Evolutionary conservation across 2,113 vertebrate species (phyloP).

Genomic region (Pollachius pollachius): DNA sequence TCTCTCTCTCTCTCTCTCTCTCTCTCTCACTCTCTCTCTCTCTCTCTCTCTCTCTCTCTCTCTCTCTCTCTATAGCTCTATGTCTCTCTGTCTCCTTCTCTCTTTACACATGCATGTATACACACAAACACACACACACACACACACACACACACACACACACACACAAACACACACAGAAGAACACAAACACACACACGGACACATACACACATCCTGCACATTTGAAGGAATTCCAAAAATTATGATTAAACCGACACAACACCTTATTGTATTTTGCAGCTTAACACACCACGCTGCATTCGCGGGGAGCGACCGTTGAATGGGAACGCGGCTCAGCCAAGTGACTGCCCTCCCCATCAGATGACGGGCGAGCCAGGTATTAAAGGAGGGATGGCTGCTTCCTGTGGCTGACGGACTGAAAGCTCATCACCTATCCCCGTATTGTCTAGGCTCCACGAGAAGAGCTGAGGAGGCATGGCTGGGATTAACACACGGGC

Average conservation of each 20-base stretch:
- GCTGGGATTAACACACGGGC: conserved; percentile 46
- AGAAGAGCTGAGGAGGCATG: conserved; percentile 59
- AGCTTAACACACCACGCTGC: conserved; percentile 24
- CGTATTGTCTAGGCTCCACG: conserved; percentile 36
- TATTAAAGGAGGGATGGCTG: conserved; percentile 43
- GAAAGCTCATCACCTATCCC: conserved; percentile 49
- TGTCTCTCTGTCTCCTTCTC: too few species aligned
- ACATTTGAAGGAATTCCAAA: neutral
- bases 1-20: conserved; percentile 14
- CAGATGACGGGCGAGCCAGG: neutral
- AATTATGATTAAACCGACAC: conserved; percentile 10
- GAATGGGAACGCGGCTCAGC: conserved; percentile 44
- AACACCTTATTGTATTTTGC: conserved; percentile 14
- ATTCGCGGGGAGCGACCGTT: conserved; percentile 22
- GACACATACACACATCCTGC: neutral
- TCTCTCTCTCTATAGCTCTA: too few species aligned
- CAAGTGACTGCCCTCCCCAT: conserved; percentile 38
- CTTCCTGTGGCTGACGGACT: conserved; percentile 41
- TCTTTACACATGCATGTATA: too few species aligned
- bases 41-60: too few species aligned
- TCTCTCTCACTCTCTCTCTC: neutral
- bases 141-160: too few species aligned
- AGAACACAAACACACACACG: neutral
- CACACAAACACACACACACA: too few species aligned
- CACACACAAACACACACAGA: neutral